phyloP scores from a whole-genome alignment of 2,113 vertebrate species.

The Xenopus tropicalis region UCB_Xtro_10.0 CM004448.2:49488001-49488500 shows the following conservation, averaged over 20 bases:
- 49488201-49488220: neutral
- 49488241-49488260: neutral
- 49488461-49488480: too few species aligned
- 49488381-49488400: too few species aligned
- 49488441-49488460: too few species aligned
- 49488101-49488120: neutral
- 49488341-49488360: too few species aligned
- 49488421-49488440: too few species aligned
- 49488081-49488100: neutral
- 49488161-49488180: slow-evolving; percentile 1
- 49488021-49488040: slow-evolving; percentile 17
- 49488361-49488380: too few species aligned
- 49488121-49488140: neutral
- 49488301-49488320: too few species aligned
- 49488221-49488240: neutral
- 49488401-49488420: too few species aligned
- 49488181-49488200: neutral
- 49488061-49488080: neutral
- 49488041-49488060: slow-evolving; percentile 1
- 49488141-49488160: neutral
- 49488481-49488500: too few species aligned
- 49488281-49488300: too few species aligned
- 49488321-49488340: too few species aligned
- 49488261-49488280: neutral
- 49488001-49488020: slow-evolving; percentile 9